A percentile compares a stretch with the other conserved stretches of the same genome.
Evolutionary conservation across 2,888 invertebrate species (phyloP).

Genomic region (Drosophila monieri): DNA sequence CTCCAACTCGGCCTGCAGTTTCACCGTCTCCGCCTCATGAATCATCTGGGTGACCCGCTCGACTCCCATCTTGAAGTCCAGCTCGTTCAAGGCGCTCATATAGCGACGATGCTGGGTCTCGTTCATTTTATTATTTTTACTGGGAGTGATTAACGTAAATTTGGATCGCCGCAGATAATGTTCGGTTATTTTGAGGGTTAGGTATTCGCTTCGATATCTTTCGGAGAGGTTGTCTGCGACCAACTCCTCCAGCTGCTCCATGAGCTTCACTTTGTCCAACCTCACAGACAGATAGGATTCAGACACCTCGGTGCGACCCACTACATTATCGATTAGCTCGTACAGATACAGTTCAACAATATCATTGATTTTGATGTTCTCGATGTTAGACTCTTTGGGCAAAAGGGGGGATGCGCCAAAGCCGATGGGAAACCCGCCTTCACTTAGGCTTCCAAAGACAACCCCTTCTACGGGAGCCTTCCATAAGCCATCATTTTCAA

Average conservation of each 20-base stretch:
- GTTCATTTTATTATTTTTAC: background rate
- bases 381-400: background rate
- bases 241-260: background rate
- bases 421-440: background rate
- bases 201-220: background rate
- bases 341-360: background rate
- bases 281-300: background rate
- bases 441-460: background rate
- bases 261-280: background rate
- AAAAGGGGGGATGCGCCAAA: background rate
- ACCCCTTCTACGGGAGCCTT: background rate
- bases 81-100: background rate
- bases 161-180: background rate
- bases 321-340: background rate
- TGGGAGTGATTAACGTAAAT: background rate
- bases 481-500: background rate
- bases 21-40: background rate
- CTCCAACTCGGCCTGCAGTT: background rate
- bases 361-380: background rate
- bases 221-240: background rate
- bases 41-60: background rate
- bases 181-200: background rate
- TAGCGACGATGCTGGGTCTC: background rate
- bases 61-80: background rate
- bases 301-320: background rate